These are phyloP conservation scores for Hippopotamyrus pictus DNA, from an alignment of 2,797 vertebrate genomes.

Conservation along the genomic window DNA sequence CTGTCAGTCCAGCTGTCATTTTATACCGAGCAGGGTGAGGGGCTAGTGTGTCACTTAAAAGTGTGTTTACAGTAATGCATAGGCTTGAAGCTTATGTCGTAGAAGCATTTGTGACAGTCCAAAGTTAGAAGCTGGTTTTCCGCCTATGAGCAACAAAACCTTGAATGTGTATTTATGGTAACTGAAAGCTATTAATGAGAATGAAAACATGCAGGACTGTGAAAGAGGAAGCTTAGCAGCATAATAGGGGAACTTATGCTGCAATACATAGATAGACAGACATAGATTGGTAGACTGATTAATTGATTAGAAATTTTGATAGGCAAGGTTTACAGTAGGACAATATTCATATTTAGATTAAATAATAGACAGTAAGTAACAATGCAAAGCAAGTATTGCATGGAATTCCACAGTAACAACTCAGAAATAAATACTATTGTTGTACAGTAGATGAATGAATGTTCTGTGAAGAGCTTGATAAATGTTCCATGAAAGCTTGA, in stretches of 20 bases:
- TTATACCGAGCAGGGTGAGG: not conserved
- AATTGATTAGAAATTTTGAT: not conserved
- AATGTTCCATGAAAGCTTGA: not conserved
- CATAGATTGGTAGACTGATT: not conserved
- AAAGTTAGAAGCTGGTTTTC: not conserved
- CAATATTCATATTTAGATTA: not conserved
- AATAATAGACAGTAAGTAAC: not conserved
- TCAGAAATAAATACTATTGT: not conserved
- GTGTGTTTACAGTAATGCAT: not conserved
- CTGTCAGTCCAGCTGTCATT: not conserved
- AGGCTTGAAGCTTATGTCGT: not conserved
- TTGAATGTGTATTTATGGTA: not conserved
- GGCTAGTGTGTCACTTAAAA: not conserved
- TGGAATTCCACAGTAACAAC: not conserved
- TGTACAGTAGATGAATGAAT: not conserved
- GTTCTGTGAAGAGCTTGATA: not conserved
- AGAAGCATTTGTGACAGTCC: not conserved
- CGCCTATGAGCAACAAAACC: not conserved
- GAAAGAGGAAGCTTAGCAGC: not conserved
- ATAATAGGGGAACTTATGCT: not conserved
- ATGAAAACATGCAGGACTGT: not conserved
- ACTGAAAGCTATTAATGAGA: not conserved
- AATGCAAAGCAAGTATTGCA: not conserved
- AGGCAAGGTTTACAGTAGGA: not conserved
- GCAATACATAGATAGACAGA: not conserved